Percentiles rank a stretch among this genome's conserved stretches.
Evolutionary conservation across 2,888 invertebrate species (phyloP).

Genomic region (Atethmia centrago): DNA sequence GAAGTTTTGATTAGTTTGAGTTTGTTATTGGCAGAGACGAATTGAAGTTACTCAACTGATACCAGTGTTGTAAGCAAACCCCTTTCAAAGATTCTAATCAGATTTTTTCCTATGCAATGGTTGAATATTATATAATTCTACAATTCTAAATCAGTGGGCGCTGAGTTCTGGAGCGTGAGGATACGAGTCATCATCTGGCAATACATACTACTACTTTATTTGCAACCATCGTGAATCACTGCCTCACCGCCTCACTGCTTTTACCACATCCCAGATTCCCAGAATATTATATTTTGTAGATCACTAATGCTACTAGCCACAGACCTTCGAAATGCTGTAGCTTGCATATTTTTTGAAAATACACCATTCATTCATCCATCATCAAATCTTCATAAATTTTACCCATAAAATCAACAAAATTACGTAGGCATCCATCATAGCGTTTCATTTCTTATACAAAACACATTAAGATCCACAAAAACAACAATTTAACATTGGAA

Average conservation of each 20-base stretch:
- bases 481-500: constrained; percentile 31
- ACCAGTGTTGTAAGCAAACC: background rate
- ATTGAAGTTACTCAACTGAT: constrained; percentile 25
- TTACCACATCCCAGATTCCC: background rate
- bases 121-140: background rate
- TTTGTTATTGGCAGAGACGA: constrained; percentile 19
- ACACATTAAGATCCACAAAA: constrained; percentile 29
- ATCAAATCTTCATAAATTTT: background rate
- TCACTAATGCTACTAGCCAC: background rate
- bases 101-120: background rate
- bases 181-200: constrained; percentile 12
- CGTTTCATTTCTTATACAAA: constrained; percentile 41
- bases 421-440: background rate
- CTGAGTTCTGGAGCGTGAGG: constrained; percentile 3
- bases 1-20: constrained; percentile 37
- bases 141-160: constrained; percentile 14
- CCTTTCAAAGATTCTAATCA: constrained; percentile 1
- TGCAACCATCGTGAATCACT: constrained; percentile 40
- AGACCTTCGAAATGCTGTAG: constrained; percentile 6
- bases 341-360: background rate
- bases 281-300: constrained; percentile 19
- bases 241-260: constrained; percentile 15
- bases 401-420: background rate
- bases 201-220: background rate
- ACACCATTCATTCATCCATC: background rate